Evolutionary conservation across 2,888 invertebrate genomes (phyloP), one percentile per base, ranked within the genome.

Genomic region (Gryllus longicercus): DNA sequence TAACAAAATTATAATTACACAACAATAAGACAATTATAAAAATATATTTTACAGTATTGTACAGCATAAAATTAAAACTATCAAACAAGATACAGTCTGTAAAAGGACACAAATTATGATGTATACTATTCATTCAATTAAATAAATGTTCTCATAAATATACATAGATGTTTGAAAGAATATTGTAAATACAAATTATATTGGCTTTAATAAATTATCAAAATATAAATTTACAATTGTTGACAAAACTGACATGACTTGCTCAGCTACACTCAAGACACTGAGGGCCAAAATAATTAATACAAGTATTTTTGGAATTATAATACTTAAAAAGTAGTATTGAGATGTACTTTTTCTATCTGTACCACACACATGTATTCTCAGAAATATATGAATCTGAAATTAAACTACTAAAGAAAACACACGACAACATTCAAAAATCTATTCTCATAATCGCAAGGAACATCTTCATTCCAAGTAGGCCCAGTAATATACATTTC

Each of bases 1-100:
- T 81, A 81, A 81, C 79, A 81, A 79, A 81, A 81, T 77, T 81
- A 78, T 81, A 82, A 82, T 79, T 80, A 82, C 80, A 80, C 77
- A 82, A 82, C 80, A 82, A 80, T 80, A 80, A 80, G 76, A 75
- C 25, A 75, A 80, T 80, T 80, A 82, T 80, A 82, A 82, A 82
- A 82, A 82, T 82, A 82, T 82, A 81, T 81, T 80, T 79, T 78
- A 80, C 79, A 80, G 63, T 82, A 82, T 80, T 74, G 79, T 81
- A 81, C 81, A 81, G 79, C 79, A 80, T 49, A 51, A 81, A 77
- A 80, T 78, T 25, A 80, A 79, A 81, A 80, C 78, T 23, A 38
- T 78, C 75, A 79, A 50, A 51, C 63, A 80, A 75, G 50, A 74
- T 79, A 78, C 63, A 63, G 63, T 63, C 63, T 63, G 63, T 63